Base-by-base conservation (phyloP, 2,797 vertebrate species). In the Ispidina lecontei region DNA sequence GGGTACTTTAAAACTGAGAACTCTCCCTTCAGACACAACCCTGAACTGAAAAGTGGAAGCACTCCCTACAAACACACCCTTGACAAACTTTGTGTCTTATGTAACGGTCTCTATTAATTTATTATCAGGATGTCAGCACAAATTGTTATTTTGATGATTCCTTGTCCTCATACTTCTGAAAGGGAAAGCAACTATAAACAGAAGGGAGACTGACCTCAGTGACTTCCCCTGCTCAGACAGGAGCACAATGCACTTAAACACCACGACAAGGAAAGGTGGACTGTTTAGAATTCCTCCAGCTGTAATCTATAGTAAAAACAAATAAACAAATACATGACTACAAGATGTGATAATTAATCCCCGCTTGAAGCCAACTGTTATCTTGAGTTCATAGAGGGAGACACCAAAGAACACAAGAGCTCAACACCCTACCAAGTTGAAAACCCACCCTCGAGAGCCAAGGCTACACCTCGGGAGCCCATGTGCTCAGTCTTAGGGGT, bases 131-230 rank as follows among this genome's bases (percentile, higher is more conserved):
- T 90, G 88, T 68, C 94, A 91, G 89, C 44, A 78, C 31, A 60
- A 93, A 93, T 60, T 70, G 80, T 86, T 94, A 87, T 95, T 94
- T 84, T 89, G 80, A 84, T 68, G 58, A 64, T 90, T 92, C 65
- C 20, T 95, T 90, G 91, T 58, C 88, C 77, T 68, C 51, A 51
- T 22, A 37, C 49, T 90, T 52, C 88, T 94, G 94, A 94, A 95
- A 96, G 94, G 85, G 96, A 95, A 95, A 94, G 93, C 92, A 91
- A 70, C 74, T 90, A 39, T 90, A 94, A 96, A 91, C 88, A 94
- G 67, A 51, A 43, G 60, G 52, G 83, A 92, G 84, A 93, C 94
- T 95, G 95, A 96, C 94, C 94, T 96, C 91, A 91, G 90, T 19
- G 71, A 90, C 84, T 95, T 96, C 96, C 95, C 91, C 88, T 82